Percentiles rank a stretch among this genome's conserved stretches.
Evolutionary conservation across 2,888 invertebrate species (phyloP).

Genomic region (Noctua fimbriata): DNA sequence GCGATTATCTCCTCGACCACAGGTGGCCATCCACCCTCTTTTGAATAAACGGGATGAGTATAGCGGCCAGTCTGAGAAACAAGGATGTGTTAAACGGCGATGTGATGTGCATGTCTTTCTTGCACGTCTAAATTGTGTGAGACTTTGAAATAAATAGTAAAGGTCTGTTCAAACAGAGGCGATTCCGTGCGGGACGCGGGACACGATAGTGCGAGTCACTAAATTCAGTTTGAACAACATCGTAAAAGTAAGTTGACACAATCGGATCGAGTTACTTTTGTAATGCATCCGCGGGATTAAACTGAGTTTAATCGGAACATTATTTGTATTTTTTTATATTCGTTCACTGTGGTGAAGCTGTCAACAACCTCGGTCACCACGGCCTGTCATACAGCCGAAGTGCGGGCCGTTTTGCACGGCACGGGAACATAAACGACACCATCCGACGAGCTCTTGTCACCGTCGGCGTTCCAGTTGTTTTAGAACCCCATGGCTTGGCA

Average conservation of each 20-base stretch:
- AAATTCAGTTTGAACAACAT: neutral
- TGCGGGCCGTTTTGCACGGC: too few species aligned
- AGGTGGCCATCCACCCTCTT: constrained; percentile 87
- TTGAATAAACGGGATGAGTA: constrained; percentile 83
- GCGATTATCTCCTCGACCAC: constrained; percentile 80
- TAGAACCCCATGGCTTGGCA: too few species aligned
- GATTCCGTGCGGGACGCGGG: neutral
- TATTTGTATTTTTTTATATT: too few species aligned
- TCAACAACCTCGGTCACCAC: too few species aligned
- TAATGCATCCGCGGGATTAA: too few species aligned
- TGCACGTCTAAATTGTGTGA: neutral
- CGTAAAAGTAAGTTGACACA: neutral
- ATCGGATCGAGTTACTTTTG: too few species aligned
- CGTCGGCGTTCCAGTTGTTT: too few species aligned
- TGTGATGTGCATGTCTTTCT: neutral
- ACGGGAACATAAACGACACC: too few species aligned
- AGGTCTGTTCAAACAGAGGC: neutral
- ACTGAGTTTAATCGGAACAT: neutral
- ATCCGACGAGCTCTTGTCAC: too few species aligned
- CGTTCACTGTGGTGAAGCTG: too few species aligned
- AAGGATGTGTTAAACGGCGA: neutral
- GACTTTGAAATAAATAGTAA: neutral
- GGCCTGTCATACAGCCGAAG: too few species aligned
- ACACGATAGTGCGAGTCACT: neutral
- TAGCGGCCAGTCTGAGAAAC: constrained; percentile 69